These are phyloP conservation scores for Cosmia pyralina DNA, from an alignment of 2,888 invertebrate genomes.

Conservation along the genomic window DNA sequence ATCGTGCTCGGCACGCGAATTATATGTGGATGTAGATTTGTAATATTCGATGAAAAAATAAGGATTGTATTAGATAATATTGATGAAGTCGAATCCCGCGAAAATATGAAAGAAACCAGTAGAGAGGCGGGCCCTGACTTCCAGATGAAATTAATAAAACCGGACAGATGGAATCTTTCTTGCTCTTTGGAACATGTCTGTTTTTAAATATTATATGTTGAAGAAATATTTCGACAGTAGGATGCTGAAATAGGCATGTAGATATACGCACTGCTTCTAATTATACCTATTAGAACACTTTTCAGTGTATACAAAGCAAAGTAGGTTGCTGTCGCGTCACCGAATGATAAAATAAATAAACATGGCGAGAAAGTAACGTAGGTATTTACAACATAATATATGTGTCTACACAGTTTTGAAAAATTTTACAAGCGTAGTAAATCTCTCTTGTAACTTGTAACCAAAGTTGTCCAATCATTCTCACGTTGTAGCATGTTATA, in stretches of 20 bases:
- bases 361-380: constrained; percentile 30
- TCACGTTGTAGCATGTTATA: background rate
- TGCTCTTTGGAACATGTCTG: background rate
- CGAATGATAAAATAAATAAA: constrained; percentile 17
- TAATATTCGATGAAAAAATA: constrained; percentile 1
- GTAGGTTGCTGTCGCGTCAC: too few relatives aligned
- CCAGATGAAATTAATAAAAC: background rate
- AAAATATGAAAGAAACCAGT: background rate
- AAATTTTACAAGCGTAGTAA: constrained; percentile 19
- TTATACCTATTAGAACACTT: background rate
- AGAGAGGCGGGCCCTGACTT: background rate
- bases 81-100: background rate
- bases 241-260: background rate
- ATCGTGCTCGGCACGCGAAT: constrained; percentile 42
- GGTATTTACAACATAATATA: background rate
- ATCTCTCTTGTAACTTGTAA: constrained; percentile 25
- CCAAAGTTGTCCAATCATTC: constrained; percentile 28
- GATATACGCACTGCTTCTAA: background rate
- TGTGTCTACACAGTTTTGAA: constrained; percentile 21
- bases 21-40: constrained; percentile 4
- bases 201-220: background rate
- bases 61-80: background rate
- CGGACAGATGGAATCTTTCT: background rate
- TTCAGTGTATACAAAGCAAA: background rate
- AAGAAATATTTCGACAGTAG: background rate